A percentile compares a stretch with the other conserved stretches of the same genome.
These are phyloP conservation scores for Tanytarsus gracilentus DNA, from an alignment of 2,888 invertebrate genomes.

Conservation along the genomic window DNA sequence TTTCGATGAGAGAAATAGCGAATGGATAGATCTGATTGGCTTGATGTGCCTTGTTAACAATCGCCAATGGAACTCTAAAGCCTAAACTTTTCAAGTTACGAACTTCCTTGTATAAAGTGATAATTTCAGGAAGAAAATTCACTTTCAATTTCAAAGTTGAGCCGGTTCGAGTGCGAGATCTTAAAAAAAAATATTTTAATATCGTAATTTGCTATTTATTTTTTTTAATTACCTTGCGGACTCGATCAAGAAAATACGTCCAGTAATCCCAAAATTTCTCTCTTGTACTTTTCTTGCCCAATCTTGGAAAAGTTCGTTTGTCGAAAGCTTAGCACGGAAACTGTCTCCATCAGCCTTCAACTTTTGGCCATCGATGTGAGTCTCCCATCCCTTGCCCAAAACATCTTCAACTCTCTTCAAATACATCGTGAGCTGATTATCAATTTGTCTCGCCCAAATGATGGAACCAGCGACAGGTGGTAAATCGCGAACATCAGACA, in stretches of 20 bases:
- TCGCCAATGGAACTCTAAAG: constrained; percentile 92
- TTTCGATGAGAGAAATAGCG: constrained; percentile 96
- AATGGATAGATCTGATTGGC: constrained; percentile 97
- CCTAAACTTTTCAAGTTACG: constrained; percentile 91
- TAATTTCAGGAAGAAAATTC: constrained; percentile 96
- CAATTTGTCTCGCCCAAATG: constrained; percentile 98
- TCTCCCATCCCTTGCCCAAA: constrained; percentile 96
- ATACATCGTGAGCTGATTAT: constrained; percentile 92
- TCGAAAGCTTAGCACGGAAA: constrained; percentile 91
- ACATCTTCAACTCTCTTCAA: constrained; percentile 97
- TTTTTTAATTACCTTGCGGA: constrained; percentile 45
- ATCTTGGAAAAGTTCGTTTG: constrained; percentile 95
- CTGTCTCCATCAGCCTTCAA: constrained; percentile 96
- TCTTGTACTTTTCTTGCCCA: constrained; percentile 94
- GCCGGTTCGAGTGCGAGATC: constrained; percentile 63
- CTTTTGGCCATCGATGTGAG: constrained; percentile 97
- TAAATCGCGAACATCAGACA: constrained; percentile 86
- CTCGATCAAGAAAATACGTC: constrained; percentile 90
- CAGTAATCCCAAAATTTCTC: constrained; percentile 86
- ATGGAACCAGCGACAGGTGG: constrained; percentile 97
- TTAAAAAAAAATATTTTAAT: constrained; percentile 5
- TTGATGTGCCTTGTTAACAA: constrained; percentile 98
- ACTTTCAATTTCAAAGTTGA: constrained; percentile 83
- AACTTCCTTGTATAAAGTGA: constrained; percentile 96
- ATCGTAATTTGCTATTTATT: background rate